Conservation (phyloP, 2,888 invertebrate genomes). For the Tinea pellionella region DNA sequence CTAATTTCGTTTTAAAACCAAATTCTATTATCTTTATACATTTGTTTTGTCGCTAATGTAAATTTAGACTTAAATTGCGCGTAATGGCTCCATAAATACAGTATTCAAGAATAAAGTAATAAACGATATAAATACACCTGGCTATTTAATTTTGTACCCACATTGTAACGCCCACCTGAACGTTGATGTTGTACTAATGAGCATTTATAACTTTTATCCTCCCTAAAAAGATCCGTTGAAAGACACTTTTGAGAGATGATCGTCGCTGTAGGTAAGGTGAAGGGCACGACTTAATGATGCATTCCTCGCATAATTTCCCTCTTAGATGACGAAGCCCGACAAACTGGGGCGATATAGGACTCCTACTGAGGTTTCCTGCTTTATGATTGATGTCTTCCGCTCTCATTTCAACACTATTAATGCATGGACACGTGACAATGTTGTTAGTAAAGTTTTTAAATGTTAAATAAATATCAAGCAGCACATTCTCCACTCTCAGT, state of each 20-base stretch:
- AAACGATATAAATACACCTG: too few relatives aligned
- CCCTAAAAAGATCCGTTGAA: slow-evolving; percentile 39
- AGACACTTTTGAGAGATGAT: slow-evolving; percentile 55
- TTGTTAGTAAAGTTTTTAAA: not conserved
- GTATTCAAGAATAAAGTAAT: too few relatives aligned
- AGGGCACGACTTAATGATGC: slow-evolving; percentile 53
- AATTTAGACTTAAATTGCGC: too few relatives aligned
- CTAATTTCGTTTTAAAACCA: too few relatives aligned
- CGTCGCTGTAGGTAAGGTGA: slow-evolving; percentile 61
- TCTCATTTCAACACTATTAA: slow-evolving; percentile 38
- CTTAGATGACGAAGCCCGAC: slow-evolving; percentile 24
- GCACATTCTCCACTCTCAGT: too few relatives aligned
- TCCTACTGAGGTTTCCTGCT: slow-evolving; percentile 32
- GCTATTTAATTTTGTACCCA: not conserved
- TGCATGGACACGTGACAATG: slow-evolving; percentile 14
- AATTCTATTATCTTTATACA: too few relatives aligned
- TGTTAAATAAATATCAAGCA: too few relatives aligned
- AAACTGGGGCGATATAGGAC: slow-evolving; percentile 24
- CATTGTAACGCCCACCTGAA: slow-evolving; percentile 9
- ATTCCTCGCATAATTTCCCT: slow-evolving; percentile 40
- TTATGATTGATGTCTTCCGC: slow-evolving; percentile 58
- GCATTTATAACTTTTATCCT: slow-evolving; percentile 54
- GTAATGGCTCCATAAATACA: too few relatives aligned
- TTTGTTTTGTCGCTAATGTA: too few relatives aligned
- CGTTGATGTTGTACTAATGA: slow-evolving; percentile 49